Evolutionary conservation across 2,888 invertebrate species (phyloP), one percentile per base, ranked within the genome.

Genomic region (Cheilosia grossa): DNA sequence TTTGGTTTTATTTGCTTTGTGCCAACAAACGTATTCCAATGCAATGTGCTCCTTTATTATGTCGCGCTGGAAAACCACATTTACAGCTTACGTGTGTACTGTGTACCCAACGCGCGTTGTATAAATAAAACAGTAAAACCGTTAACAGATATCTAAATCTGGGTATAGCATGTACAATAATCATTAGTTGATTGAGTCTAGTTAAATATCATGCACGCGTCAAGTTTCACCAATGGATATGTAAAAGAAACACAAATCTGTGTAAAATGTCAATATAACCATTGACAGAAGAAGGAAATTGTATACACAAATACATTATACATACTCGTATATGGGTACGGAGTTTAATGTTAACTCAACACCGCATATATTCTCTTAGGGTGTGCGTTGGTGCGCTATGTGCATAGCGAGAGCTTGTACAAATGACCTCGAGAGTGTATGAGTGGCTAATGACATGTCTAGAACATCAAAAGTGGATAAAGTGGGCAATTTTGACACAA

Each of bases 401-500:
- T n/a, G 47, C 17, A 47, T 9, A 5, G 17, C n/a, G n/a, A 51
- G 13, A 30, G 44, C 44, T 9, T 47, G 17, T 47, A 17, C 19
- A 47, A 19, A n/a, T 7, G n/a, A 7, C 44, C 7, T 17, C 7
- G n/a, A 30, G 30, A 4, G 47, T 10, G 27, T n/a, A 15, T 24
- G n/a, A 6, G n/a, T 5, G 53, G 53, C n/a, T 66, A 51, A 66
- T 66, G 33, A 53, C 17, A 40, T 51, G 64, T 51, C 51, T 51
- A 17, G n/a, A 19, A 21, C 64, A 37, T 51, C n/a, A 49, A 2
- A 51, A 51, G 64, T 7, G 64, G 33, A 21, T 64, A 49, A 66
- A 63, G 64, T 40, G 64, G 51, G 37, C 24, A 37, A 40, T 66
- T 66, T 66, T 53, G 51, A 66, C 64, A 66, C 64, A 51, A 49